Conservation (phyloP, 35 echinoderm and acorn worm species). For the Apostichopus japonicus region DNA sequence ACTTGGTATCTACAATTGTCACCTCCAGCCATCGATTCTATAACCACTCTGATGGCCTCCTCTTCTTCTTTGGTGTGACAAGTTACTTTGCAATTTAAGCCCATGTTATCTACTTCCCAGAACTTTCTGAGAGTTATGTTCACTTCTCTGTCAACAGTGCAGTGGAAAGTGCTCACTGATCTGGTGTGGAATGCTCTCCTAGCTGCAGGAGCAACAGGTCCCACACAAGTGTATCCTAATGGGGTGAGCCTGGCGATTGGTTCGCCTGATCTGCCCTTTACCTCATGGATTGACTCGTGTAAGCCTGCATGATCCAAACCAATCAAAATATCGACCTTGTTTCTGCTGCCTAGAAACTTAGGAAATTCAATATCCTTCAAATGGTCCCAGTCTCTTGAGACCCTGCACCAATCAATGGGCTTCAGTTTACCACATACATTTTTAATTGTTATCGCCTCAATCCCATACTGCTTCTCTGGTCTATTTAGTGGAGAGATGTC, state of each 20-base stretch:
- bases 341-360: background rate
- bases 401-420: slow-evolving; percentile 15
- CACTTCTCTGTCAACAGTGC: background rate
- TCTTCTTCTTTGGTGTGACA: slow-evolving; percentile 32
- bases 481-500: slow-evolving; percentile 4
- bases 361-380: slow-evolving; percentile 29
- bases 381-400: slow-evolving; percentile 41
- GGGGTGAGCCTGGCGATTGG: slow-evolving; percentile 60
- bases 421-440: slow-evolving; percentile 4
- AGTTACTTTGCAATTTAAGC: background rate
- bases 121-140: slow-evolving; percentile 18
- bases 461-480: background rate
- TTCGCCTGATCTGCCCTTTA: slow-evolving; percentile 27
- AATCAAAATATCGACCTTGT: slow-evolving; percentile 45
- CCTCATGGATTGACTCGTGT: slow-evolving; percentile 21
- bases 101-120: slow-evolving; percentile 55
- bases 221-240: slow-evolving; percentile 57
- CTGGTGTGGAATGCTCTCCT: slow-evolving; percentile 17
- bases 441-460: slow-evolving; percentile 40
- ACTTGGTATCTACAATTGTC: background rate
- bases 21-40: background rate
- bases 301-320: background rate
- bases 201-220: background rate
- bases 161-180: background rate
- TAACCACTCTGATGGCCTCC: background rate